Percentiles rank a stretch among this genome's conserved stretches.
phyloP scores from a whole-genome alignment of 1,140 invertebrate species.

The Drosophila subpulchrella region DNA sequence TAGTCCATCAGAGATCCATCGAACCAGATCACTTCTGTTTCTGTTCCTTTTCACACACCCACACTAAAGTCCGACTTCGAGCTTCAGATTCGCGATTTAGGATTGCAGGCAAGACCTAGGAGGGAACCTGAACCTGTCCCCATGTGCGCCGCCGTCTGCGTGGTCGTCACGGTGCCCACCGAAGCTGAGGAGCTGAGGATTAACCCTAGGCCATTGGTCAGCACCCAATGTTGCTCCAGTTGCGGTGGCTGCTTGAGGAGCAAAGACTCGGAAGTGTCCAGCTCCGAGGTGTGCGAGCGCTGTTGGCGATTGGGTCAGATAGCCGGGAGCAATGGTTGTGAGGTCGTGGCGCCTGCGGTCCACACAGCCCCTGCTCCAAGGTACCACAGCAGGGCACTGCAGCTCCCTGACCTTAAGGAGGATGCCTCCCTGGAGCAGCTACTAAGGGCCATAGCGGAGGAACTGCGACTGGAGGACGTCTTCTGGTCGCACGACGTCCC shows the following conservation, averaged over 20 bases:
- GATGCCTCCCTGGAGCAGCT: slow-evolving; percentile 48
- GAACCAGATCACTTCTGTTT: neutral
- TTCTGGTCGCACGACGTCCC: slow-evolving; percentile 59
- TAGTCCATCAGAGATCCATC: slow-evolving; percentile 9
- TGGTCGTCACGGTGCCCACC: slow-evolving; percentile 64
- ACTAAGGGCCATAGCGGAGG: slow-evolving; percentile 35
- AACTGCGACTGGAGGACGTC: slow-evolving; percentile 55
- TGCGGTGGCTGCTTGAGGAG: slow-evolving; percentile 6
- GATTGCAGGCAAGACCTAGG: neutral
- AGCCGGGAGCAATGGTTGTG: neutral
- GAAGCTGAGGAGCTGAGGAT: slow-evolving; percentile 46
- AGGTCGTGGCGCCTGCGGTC: neutral
- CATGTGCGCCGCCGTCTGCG: slow-evolving; percentile 59
- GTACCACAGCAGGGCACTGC: neutral
- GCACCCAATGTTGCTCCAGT: neutral
- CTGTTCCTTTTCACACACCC: neutral
- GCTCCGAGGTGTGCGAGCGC: slow-evolving; percentile 7
- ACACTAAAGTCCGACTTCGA: neutral
- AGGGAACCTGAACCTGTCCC: neutral
- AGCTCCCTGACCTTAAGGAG: slow-evolving; percentile 10
- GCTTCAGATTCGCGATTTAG: neutral
- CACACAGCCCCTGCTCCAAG: neutral
- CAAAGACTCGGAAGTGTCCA: too few relatives aligned
- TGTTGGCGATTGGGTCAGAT: slow-evolving; percentile 11
- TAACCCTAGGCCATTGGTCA: neutral